Percentiles rank a stretch among this genome's conserved stretches.
phyloP scores from a whole-genome alignment of 2,888 invertebrate species.

The Acanthococcus lagerstroemiae region DNA sequence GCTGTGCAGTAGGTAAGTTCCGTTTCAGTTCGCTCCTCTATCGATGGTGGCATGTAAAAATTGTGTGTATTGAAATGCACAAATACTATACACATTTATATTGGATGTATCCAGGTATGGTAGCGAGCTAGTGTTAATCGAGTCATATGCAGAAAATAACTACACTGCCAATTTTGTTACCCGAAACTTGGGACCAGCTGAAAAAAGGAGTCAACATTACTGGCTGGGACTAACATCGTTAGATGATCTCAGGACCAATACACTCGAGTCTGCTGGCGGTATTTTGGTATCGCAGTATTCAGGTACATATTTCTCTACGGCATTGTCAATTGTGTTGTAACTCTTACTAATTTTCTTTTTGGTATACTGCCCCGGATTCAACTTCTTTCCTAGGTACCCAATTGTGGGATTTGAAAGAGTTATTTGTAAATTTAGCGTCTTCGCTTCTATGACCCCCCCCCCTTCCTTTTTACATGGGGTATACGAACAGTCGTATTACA shows the following conservation, averaged over 20 bases:
- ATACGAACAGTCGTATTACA: no score
- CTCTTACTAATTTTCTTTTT: no score
- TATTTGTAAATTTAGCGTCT: no score
- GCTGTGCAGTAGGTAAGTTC: constrained; percentile 77
- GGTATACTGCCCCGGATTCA: no score
- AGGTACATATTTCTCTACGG: no score
- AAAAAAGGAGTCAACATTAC: constrained; percentile 51
- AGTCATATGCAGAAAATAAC: constrained; percentile 84
- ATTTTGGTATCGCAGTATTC: constrained; percentile 84
- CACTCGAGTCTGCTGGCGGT: constrained; percentile 86
- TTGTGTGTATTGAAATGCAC: background rate
- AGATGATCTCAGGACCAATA: constrained; percentile 85
- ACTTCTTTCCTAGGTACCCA: no score
- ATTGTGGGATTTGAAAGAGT: no score
- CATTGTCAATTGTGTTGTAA: no score
- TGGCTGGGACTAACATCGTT: constrained; percentile 85
- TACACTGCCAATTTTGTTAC: constrained; percentile 72
- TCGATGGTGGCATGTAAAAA: background rate
- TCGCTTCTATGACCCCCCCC: no score
- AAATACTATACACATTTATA: background rate
- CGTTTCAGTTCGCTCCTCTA: background rate
- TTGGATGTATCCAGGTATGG: constrained; percentile 63
- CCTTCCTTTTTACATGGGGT: no score
- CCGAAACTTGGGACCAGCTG: constrained; percentile 46
- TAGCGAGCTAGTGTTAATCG: constrained; percentile 84